Percentiles rank a stretch among this genome's conserved stretches.
These are phyloP conservation scores for Pseudochirops corinnae DNA, from an alignment of 2,797 vertebrate genomes.

Conservation along the genomic window DNA sequence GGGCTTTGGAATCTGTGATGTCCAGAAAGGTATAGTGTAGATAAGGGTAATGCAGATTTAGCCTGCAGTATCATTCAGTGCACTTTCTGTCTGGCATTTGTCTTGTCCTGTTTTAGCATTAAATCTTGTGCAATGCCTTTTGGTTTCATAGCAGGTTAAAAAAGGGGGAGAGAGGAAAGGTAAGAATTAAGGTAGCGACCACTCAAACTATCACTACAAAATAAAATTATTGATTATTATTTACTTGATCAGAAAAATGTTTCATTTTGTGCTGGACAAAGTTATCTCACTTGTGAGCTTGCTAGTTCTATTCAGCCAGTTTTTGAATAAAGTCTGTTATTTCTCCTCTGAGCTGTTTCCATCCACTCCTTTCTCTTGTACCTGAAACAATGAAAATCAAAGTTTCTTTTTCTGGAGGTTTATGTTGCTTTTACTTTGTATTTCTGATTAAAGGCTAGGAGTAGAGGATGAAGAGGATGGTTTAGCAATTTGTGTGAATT, in stretches of 20 bases:
- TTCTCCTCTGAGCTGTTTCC: constrained; percentile 54
- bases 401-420: constrained; percentile 43
- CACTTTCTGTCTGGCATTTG: constrained; percentile 2
- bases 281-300: constrained; percentile 23
- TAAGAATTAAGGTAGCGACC: neutral
- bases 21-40: constrained; percentile 22
- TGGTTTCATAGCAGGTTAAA: constrained; percentile 36
- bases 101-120: neutral
- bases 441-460: constrained; percentile 44
- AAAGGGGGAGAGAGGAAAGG: neutral
- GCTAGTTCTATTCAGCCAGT: constrained; percentile 12
- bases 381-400: constrained; percentile 53
- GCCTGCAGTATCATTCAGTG: neutral
- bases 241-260: constrained; percentile 16
- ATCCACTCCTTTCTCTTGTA: constrained; percentile 55
- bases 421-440: constrained; percentile 18
- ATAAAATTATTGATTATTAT: constrained; percentile 39
- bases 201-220: constrained; percentile 14
- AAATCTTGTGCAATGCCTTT: constrained; percentile 2
- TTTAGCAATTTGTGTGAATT: constrained; percentile 7
- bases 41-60: constrained; percentile 20
- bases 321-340: constrained; percentile 42
- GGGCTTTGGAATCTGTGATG: constrained; percentile 48
- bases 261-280: neutral
- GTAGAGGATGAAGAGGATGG: neutral